A percentile compares a stretch with the other conserved stretches of the same genome.
phyloP scores from a whole-genome alignment of 2,888 invertebrate species.

The Cylloceria caligata region DNA sequence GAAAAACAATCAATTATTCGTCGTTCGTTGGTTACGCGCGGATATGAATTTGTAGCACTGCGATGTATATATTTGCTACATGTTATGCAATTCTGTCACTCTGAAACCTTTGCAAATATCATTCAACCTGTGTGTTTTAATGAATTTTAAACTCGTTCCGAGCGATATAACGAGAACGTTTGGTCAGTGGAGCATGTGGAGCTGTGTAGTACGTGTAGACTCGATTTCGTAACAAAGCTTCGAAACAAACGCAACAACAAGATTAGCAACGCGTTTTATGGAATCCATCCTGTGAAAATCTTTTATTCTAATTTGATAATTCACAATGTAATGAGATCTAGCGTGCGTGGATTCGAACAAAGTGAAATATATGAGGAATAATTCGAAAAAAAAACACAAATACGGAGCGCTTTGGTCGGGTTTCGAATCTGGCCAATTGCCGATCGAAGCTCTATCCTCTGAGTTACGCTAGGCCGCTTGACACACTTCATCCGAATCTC shows the following conservation, averaged over 20 bases:
- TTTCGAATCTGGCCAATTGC: no score
- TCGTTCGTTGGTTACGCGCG: neutral
- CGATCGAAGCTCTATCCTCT: no score
- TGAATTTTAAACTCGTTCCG: neutral
- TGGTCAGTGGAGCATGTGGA: neutral
- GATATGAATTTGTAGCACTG: neutral
- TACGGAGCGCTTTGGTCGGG: no score
- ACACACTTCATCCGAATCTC: no score
- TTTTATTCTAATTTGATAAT: neutral
- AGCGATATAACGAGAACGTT: neutral
- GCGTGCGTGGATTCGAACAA: neutral
- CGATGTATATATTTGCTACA: neutral
- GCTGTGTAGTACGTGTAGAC: neutral
- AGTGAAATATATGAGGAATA: no score
- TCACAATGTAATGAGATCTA: neutral
- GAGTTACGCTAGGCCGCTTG: no score
- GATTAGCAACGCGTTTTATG: neutral
- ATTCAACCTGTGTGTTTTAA: neutral
- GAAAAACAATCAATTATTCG: constrained; percentile 4
- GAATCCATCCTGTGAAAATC: neutral
- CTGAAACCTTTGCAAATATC: neutral
- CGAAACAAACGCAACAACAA: neutral
- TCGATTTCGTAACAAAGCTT: neutral
- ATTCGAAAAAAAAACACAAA: no score
- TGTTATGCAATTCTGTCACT: neutral